These are phyloP conservation scores for Bombus sylvicola DNA, from an alignment of 1,140 invertebrate genomes.

Conservation along the genomic window DNA sequence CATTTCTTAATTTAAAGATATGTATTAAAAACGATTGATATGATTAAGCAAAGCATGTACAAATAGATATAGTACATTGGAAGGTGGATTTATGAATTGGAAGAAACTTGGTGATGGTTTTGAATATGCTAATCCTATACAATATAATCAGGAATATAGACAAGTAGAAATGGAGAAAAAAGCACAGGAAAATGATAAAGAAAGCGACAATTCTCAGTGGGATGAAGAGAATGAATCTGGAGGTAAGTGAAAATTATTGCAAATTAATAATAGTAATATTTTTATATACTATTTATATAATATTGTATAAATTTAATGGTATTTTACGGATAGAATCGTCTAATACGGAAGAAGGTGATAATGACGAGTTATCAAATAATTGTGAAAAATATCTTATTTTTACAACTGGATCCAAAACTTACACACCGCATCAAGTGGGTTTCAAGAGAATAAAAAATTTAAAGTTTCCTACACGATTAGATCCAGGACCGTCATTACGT, in stretches of 20 bases:
- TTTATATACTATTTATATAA: background rate
- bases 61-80: conserved; percentile 78
- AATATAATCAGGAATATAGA: conserved; percentile 84
- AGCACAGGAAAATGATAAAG: conserved; percentile 73
- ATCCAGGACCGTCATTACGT: conserved; percentile 87
- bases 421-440: conserved; percentile 94
- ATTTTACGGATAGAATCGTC: conserved; percentile 68
- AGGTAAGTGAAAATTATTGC: conserved; percentile 47
- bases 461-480: conserved; percentile 87
- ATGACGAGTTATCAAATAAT: conserved; percentile 82
- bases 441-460: conserved; percentile 91
- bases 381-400: conserved; percentile 93
- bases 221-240: conserved; percentile 73
- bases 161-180: conserved; percentile 82
- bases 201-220: conserved; percentile 68
- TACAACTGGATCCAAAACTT: conserved; percentile 92
- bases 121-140: conserved; percentile 84
- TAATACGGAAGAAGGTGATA: conserved; percentile 81
- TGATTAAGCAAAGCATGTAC: conserved; percentile 27
- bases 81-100: conserved; percentile 83
- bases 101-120: conserved; percentile 81
- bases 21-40: background rate
- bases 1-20: background rate
- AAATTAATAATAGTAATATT: conserved; percentile 11
- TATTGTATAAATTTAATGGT: background rate